A percentile compares a stretch with the other conserved stretches of the same genome.
phyloP scores from a whole-genome alignment of 2,888 invertebrate species.

The Agelastica alni region DNA sequence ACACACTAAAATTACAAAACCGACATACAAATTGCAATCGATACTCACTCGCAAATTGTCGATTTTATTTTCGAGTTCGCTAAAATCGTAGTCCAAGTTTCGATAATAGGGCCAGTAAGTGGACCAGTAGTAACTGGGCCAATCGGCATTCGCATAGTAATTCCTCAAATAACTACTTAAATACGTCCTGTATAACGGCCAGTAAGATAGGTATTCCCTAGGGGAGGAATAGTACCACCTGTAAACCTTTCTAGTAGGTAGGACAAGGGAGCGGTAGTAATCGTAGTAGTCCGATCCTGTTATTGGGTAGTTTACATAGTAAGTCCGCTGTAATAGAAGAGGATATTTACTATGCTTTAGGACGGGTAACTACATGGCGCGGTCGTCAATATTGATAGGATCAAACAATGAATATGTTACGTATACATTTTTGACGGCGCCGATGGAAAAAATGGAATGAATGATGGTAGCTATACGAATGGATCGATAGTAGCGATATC shows the following conservation, averaged over 20 bases:
- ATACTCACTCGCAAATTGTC: constrained; percentile 43
- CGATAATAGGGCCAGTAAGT: constrained; percentile 35
- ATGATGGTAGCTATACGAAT: background rate
- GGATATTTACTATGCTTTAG: constrained; percentile 11
- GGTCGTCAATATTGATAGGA: no score
- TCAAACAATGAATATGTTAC: no score
- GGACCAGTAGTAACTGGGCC: constrained; percentile 33
- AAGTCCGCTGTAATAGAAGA: constrained; percentile 40
- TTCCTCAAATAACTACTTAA: constrained; percentile 38
- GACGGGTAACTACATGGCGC: background rate
- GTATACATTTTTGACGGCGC: no score
- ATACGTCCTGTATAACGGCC: constrained; percentile 40
- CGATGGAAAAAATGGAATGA: background rate
- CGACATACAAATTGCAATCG: background rate
- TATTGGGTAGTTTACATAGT: constrained; percentile 42
- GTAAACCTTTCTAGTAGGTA: constrained; percentile 39
- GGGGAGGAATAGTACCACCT: constrained; percentile 43
- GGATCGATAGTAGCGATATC: background rate
- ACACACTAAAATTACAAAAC: no score
- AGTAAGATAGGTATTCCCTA: constrained; percentile 34
- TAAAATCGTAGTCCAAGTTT: constrained; percentile 43
- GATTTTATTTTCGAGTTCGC: constrained; percentile 41
- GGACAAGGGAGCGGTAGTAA: constrained; percentile 33
- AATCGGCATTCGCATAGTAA: constrained; percentile 33
- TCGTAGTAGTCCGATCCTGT: constrained; percentile 31